Evolutionary conservation across 2,797 vertebrate species (phyloP), one percentile per base, ranked within the genome.

Genomic region (Esox lucius): DNA sequence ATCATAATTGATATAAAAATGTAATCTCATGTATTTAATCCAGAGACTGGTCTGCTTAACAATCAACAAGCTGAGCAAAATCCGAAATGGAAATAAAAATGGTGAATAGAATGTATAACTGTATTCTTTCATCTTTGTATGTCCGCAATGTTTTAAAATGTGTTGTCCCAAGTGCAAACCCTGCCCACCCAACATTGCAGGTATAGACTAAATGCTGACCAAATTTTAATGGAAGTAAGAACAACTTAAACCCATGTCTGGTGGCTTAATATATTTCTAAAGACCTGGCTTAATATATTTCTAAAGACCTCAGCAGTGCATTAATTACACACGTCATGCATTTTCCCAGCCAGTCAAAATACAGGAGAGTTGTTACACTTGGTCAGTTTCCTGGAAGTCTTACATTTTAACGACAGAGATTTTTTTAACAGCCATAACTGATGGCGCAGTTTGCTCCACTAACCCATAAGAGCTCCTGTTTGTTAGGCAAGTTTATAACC

Each of bases 401-500:
- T 92, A 88, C 87, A 91, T 90, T 90, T 92, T 90, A 90, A 91
- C 69, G 80, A 79, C 77, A 59, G 53, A 51, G 78, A 85, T 84
- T 92, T 92, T 79, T 85, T 42, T 89, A 90, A 90, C 88, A 90
- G 85, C 89, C 87, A 87, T 89, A 89, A 88, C 89, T 89, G 90
- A 90, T 92, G 88, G 87, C 85, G 86, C 83, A 83, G 78, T 89
- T 86, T 78, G 79, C 51, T 31, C 80, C 86, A 81, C 87, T 83
- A 83, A 85, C 82, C 80, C 88, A 85, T 80, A 70, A 83, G 80
- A 81, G 87, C 83, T 85, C 77, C 85, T 86, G 80, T 87, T 84
- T 87, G 85, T 73, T 87, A 75, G 74, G 75, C 78, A 53, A 46
- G 79, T 86, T 81, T 83, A 80, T 77, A 71, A 78, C 70, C 51